phyloP scores from a whole-genome alignment of 2,113 vertebrate genomes.

The Dissostichus mawsoni region DNA sequence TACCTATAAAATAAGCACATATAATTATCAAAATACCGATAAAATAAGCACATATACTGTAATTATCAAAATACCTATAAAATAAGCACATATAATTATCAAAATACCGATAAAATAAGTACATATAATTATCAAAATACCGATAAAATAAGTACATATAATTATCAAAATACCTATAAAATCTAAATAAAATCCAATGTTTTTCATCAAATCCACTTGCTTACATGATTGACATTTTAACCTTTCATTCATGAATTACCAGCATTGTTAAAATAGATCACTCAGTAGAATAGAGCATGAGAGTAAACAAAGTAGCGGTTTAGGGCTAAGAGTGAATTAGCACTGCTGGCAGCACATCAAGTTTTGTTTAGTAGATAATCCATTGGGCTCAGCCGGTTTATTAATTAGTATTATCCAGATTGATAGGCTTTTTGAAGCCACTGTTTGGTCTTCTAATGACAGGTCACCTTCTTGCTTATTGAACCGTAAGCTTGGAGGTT shows the following conservation, averaged over 20 bases:
- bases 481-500: neutral
- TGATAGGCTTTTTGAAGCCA: constrained; percentile 9
- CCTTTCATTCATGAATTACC: neutral
- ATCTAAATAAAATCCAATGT: no score
- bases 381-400: constrained; percentile 13
- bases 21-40: neutral
- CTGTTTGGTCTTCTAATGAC: constrained; percentile 3
- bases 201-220: no score
- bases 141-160: neutral
- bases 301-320: constrained; percentile 7
- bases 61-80: neutral
- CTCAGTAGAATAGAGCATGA: neutral
- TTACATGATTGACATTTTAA: neutral
- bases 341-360: constrained; percentile 18
- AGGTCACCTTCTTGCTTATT: constrained; percentile 13
- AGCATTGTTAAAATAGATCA: neutral
- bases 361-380: constrained; percentile 34
- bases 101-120: neutral
- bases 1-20: neutral
- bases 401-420: constrained; percentile 38
- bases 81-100: neutral
- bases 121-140: neutral
- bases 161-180: no score
- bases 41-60: neutral
- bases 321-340: neutral